Evolutionary conservation across 2,797 vertebrate genomes (phyloP).

Genomic region (Thunnus albacares): DNA sequence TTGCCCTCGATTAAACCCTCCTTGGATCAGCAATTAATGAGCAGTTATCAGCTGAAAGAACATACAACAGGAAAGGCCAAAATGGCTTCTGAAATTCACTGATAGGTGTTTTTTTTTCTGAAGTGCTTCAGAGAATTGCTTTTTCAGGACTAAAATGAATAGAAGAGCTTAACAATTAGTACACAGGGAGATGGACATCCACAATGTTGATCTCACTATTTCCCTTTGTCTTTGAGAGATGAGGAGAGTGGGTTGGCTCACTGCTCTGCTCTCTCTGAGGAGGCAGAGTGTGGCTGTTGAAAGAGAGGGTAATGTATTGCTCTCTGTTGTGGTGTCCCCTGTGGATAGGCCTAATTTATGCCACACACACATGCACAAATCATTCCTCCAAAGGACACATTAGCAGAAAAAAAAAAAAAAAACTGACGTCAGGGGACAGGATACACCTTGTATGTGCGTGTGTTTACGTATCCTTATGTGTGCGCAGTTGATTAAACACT

Average conservation of each 20-base stretch:
- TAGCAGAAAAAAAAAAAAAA: slow-evolving; percentile 55
- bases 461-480: slow-evolving; percentile 15
- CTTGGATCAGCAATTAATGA: not conserved
- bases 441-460: slow-evolving; percentile 5
- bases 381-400: slow-evolving; percentile 66
- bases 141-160: slow-evolving; percentile 22
- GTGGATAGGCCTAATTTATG: slow-evolving; percentile 49
- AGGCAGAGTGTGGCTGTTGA: slow-evolving; percentile 55
- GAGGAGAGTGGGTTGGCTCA: slow-evolving; percentile 12
- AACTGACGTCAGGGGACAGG: slow-evolving; percentile 48
- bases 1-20: too few species aligned
- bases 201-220: slow-evolving; percentile 9
- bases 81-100: not conserved
- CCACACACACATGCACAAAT: slow-evolving; percentile 39
- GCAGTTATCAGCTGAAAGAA: too few species aligned
- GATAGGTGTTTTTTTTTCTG: not conserved
- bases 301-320: slow-evolving; percentile 66
- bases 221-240: slow-evolving; percentile 1
- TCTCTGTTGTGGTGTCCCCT: slow-evolving; percentile 46
- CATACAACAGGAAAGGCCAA: not conserved
- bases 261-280: slow-evolving; percentile 30
- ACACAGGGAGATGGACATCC: slow-evolving; percentile 1
- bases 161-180: slow-evolving; percentile 8
- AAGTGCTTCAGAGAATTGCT: not conserved
- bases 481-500: slow-evolving; percentile 48